phyloP scores from a whole-genome alignment of 2,888 invertebrate genomes.

The Blera fallax region DNA sequence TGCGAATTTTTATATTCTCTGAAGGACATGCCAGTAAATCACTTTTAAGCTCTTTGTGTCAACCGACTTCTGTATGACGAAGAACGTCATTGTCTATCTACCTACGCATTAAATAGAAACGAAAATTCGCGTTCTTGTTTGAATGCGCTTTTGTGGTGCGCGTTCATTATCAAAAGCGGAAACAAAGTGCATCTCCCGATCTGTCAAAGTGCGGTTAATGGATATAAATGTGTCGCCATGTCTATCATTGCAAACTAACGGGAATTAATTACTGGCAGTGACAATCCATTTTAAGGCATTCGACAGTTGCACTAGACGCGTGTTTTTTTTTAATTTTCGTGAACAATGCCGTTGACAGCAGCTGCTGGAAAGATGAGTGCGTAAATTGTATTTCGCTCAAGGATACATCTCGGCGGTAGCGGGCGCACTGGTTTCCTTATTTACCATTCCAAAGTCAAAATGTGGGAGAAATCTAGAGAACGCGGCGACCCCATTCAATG shows the following conservation, averaged over 20 bases:
- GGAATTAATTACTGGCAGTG: constrained; percentile 38
- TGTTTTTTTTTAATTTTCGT: neutral
- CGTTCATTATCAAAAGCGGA: constrained; percentile 49
- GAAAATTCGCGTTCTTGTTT: constrained; percentile 29
- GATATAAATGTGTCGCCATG: constrained; percentile 42
- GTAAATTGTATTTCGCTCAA: constrained; percentile 35
- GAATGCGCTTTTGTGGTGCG: neutral
- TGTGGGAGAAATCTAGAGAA: constrained; percentile 66
- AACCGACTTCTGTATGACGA: neutral
- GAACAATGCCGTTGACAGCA: constrained; percentile 48
- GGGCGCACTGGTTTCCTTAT: constrained; percentile 54
- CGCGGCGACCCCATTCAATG: constrained; percentile 58
- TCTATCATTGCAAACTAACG: constrained; percentile 54
- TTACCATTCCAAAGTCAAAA: constrained; percentile 65
- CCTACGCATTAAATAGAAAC: constrained; percentile 54
- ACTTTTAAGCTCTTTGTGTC: constrained; percentile 61
- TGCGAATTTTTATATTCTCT: constrained; percentile 52
- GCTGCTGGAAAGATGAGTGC: constrained; percentile 41
- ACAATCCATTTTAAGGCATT: constrained; percentile 63
- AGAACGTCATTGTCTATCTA: constrained; percentile 59
- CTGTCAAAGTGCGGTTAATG: constrained; percentile 64
- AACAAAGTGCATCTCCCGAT: constrained; percentile 55
- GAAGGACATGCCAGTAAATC: constrained; percentile 65
- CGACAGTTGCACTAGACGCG: constrained; percentile 20
- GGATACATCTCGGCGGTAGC: constrained; percentile 1